Evolutionary conservation across 1,140 invertebrate genomes (phyloP).

Genomic region (Eurosta solidaginis): DNA sequence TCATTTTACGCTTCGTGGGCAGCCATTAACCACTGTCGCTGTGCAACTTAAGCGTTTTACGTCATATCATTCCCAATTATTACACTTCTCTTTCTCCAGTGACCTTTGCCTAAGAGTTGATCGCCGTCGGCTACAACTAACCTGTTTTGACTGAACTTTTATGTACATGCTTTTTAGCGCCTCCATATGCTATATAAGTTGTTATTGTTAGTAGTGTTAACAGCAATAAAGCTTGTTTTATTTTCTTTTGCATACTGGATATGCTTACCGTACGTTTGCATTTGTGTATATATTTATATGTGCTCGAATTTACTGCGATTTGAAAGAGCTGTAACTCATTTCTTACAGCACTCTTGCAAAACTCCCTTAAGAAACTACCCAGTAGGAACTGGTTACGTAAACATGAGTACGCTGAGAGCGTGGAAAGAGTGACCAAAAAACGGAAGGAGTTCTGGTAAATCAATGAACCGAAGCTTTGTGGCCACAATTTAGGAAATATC

Average conservation of each 20-base stretch:
- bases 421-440: too few relatives aligned
- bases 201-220: background rate
- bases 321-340: background rate
- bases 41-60: background rate
- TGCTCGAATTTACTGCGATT: background rate
- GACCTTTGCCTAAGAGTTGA: background rate
- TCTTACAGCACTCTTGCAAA: background rate
- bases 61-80: background rate
- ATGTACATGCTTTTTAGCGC: background rate
- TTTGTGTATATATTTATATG: background rate
- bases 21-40: background rate
- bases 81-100: background rate
- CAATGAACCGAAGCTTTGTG: too few relatives aligned
- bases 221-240: background rate
- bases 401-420: too few relatives aligned
- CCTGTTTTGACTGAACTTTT: background rate
- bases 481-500: too few relatives aligned
- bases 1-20: background rate
- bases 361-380: too few relatives aligned
- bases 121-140: background rate
- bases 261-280: background rate
- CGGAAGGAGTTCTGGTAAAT: too few relatives aligned
- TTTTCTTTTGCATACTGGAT: background rate
- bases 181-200: background rate
- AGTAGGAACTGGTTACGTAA: too few relatives aligned